Evolutionary conservation across 2,113 vertebrate species (phyloP).

Genomic region (Austrofundulus limnaeus): DNA sequence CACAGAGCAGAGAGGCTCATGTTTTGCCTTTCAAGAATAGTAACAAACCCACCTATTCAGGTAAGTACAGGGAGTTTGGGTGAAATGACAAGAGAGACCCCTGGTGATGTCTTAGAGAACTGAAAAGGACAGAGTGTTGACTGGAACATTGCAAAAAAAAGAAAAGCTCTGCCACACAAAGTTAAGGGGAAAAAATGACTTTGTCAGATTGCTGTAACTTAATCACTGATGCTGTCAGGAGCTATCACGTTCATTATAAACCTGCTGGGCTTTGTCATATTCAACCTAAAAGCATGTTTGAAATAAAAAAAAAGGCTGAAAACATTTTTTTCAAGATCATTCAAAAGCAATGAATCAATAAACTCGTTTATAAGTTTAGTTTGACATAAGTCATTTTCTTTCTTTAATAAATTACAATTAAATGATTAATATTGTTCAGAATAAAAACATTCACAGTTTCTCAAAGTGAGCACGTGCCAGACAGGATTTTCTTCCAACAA

Average conservation of each 20-base stretch:
- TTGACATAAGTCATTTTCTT: conserved; percentile 11
- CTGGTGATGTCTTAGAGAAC: conserved; percentile 52
- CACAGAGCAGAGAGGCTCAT: conserved; percentile 24
- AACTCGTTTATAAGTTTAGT: conserved; percentile 20
- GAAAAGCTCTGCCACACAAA: conserved; percentile 33
- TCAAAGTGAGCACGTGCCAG: conserved; percentile 12
- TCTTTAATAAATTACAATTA: neutral
- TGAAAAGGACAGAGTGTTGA: neutral
- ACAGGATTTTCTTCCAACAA: neutral
- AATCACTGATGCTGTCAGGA: neutral
- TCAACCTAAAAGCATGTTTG: neutral
- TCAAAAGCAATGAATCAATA: neutral
- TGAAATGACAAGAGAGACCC: conserved; percentile 74
- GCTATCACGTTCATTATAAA: neutral
- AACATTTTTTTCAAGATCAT: too few relatives aligned
- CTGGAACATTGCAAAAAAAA: neutral
- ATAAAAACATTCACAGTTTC: conserved; percentile 6
- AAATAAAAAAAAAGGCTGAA: neutral
- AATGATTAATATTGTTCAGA: neutral
- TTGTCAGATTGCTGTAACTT: neutral
- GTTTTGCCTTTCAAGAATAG: conserved; percentile 32
- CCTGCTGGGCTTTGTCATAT: neutral
- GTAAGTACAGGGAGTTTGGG: conserved; percentile 13
- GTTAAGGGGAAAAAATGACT: conserved; percentile 21
- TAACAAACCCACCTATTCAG: conserved; percentile 25